phyloP scores from a whole-genome alignment of 2,797 vertebrate genomes.

The Distichodus sexfasciatus region DNA sequence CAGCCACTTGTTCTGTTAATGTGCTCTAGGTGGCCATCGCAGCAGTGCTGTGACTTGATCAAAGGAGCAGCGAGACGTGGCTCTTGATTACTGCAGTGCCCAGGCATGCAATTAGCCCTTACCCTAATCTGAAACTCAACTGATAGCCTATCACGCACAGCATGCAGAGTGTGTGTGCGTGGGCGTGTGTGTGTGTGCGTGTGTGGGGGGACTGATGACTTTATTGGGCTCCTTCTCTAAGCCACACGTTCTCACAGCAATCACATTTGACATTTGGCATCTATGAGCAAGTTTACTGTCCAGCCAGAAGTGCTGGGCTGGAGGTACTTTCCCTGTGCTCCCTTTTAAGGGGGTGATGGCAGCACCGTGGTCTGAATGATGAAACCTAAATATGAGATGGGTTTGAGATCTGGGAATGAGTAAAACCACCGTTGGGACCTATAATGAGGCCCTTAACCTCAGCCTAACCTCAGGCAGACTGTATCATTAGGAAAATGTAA shows the following conservation, averaged over 20 bases:
- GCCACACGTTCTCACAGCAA: neutral
- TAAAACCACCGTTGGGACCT: too few relatives aligned
- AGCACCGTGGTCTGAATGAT: too few relatives aligned
- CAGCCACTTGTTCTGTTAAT: neutral
- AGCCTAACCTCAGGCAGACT: too few relatives aligned
- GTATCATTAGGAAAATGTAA: too few relatives aligned
- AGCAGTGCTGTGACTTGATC: constrained; percentile 16
- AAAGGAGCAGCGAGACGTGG: neutral
- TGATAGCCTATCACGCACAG: constrained; percentile 14
- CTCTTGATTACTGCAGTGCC: neutral
- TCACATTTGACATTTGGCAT: neutral
- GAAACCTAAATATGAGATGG: too few relatives aligned
- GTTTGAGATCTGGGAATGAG: too few relatives aligned
- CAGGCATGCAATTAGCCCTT: constrained; percentile 35
- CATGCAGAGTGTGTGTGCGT: too few relatives aligned
- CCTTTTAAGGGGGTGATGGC: too few relatives aligned
- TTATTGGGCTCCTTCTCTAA: neutral
- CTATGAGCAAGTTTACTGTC: neutral
- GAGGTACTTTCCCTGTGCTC: too few relatives aligned
- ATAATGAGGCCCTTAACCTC: too few relatives aligned
- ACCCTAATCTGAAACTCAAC: constrained; percentile 29
- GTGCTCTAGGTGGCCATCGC: neutral
- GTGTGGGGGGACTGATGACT: neutral
- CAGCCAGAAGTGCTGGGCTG: neutral
- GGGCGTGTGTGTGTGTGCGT: too few relatives aligned